These are phyloP conservation scores for Gobius niger DNA, from an alignment of 2,113 vertebrate species.

Conservation along the genomic window DNA sequence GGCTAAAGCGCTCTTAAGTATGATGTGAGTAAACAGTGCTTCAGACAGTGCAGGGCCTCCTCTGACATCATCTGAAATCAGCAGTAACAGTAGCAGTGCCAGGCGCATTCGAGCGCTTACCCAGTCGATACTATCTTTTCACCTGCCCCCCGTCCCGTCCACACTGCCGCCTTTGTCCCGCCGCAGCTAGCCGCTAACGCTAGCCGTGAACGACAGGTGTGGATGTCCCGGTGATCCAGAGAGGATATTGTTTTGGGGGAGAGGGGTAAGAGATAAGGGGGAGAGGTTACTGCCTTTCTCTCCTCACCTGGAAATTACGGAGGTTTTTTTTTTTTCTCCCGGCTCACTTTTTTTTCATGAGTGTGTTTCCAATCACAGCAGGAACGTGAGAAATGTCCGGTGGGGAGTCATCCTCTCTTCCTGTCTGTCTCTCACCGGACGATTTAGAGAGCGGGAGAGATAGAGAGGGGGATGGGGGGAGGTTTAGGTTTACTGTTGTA, in stretches of 20 bases:
- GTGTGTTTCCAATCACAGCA: conserved; percentile 83
- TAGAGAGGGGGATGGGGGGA: neutral
- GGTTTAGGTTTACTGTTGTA: too few relatives aligned
- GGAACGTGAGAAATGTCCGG: conserved; percentile 88
- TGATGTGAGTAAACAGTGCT: too few relatives aligned
- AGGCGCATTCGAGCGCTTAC: too few relatives aligned
- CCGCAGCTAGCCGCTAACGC: conserved; percentile 84
- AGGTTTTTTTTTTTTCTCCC: conserved; percentile 74
- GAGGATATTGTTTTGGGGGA: conserved; percentile 68
- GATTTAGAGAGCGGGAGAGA: neutral
- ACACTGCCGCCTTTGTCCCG: conserved; percentile 95
- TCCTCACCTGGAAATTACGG: conserved; percentile 97
- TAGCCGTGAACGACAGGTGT: conserved; percentile 65
- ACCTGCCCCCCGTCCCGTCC: conserved; percentile 81
- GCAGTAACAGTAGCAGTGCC: too few relatives aligned
- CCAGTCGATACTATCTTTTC: conserved; percentile 80
- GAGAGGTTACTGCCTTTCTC: conserved; percentile 86
- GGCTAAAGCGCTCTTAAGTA: too few relatives aligned
- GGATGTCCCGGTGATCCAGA: conserved; percentile 53
- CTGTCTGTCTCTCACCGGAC: conserved; percentile 54
- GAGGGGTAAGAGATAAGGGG: conserved; percentile 42
- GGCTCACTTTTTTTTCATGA: conserved; percentile 72
- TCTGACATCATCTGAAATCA: too few relatives aligned
- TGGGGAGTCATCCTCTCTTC: conserved; percentile 43
- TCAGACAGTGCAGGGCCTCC: too few relatives aligned